Evolutionary conservation across 2,888 invertebrate species (phyloP).

Genomic region (Caenorhabditis zanzibari): DNA sequence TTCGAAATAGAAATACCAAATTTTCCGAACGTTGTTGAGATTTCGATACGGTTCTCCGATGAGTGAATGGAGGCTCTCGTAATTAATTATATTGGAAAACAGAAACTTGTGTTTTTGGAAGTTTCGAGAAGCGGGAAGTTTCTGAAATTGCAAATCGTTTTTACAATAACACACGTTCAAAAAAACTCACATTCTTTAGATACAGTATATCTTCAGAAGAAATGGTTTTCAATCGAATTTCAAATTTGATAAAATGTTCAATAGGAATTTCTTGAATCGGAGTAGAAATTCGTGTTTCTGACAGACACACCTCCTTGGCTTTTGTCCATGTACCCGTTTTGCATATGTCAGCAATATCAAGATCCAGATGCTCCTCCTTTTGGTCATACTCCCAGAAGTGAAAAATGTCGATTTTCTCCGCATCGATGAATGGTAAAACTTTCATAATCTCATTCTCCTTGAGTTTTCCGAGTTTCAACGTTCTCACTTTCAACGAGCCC

Average conservation of each 20-base stretch:
- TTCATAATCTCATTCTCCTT: no score
- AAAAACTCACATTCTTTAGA: neutral
- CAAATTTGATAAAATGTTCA: neutral
- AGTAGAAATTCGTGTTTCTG: neutral
- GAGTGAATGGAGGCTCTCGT: neutral
- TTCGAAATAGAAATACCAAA: neutral
- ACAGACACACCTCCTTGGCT: no score
- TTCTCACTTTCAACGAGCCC: no score
- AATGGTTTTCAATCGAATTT: neutral
- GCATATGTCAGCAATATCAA: no score
- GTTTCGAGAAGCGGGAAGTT: neutral
- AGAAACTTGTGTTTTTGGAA: neutral
- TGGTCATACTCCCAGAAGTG: no score
- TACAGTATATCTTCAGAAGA: neutral
- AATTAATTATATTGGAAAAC: neutral
- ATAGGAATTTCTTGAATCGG: neutral
- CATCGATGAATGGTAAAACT: no score
- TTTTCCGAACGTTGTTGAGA: neutral
- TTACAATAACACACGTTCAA: no score
- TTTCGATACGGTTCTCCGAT: neutral
- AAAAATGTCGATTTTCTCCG: no score
- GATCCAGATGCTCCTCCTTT: no score
- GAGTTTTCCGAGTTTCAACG: no score
- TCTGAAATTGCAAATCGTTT: neutral
- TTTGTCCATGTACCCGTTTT: no score